Percentiles rank a stretch among this genome's conserved stretches.
Evolutionary conservation across 2,797 vertebrate genomes (phyloP).

Genomic region (Muraenolepis orangiensis): DNA sequence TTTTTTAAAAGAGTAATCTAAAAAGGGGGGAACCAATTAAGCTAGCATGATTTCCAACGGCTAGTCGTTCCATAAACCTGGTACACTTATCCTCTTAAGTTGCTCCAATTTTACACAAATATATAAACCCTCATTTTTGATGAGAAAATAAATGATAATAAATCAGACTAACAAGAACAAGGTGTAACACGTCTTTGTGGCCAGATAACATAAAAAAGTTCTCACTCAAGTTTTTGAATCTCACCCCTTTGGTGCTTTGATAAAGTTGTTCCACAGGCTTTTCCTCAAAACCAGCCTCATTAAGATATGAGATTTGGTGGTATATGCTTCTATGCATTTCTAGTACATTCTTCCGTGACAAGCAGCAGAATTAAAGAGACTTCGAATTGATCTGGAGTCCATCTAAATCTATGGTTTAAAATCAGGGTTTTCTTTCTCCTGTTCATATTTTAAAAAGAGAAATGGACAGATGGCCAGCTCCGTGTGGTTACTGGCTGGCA

Average conservation of each 20-base stretch:
- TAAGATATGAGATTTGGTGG: slow-evolving; percentile 14
- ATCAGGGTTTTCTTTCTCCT: slow-evolving; percentile 52
- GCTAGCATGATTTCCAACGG: background rate
- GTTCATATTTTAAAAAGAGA: slow-evolving; percentile 49
- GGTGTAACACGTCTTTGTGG: background rate
- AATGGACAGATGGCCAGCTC: slow-evolving; percentile 70
- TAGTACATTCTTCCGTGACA: slow-evolving; percentile 32
- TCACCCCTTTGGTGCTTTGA: background rate
- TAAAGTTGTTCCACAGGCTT: slow-evolving; percentile 10
- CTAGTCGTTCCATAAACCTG: background rate
- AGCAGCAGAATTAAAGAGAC: slow-evolving; percentile 23
- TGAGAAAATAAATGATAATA: background rate
- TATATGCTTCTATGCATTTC: slow-evolving; percentile 23
- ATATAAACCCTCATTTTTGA: slow-evolving; percentile 1
- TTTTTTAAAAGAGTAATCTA: too few species aligned
- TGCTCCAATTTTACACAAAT: slow-evolving; percentile 18
- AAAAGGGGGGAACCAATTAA: background rate
- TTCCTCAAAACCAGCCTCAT: slow-evolving; percentile 21
- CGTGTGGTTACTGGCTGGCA: slow-evolving; percentile 61
- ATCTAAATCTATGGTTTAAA: slow-evolving; percentile 44
- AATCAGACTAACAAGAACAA: background rate
- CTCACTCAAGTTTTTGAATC: background rate
- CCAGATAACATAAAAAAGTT: background rate
- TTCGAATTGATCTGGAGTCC: slow-evolving; percentile 9
- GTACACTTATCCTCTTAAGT: slow-evolving; percentile 20